A percentile compares a stretch with the other conserved stretches of the same genome.
phyloP scores from a whole-genome alignment of 2,797 vertebrate genomes.

The Micrastur ruficollis region DNA sequence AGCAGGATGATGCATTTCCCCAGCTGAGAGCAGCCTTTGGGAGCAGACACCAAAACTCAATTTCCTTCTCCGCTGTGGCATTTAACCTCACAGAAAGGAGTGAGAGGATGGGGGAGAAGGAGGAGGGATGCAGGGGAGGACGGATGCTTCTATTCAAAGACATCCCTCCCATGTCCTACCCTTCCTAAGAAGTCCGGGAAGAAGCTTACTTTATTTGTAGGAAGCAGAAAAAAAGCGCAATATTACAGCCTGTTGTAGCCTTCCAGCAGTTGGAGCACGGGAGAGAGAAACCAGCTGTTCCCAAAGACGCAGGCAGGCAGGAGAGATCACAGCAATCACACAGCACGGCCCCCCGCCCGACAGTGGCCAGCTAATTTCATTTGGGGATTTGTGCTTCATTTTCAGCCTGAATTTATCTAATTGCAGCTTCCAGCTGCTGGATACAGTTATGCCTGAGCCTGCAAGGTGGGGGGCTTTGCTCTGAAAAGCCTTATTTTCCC shows the following conservation, averaged over 20 bases:
- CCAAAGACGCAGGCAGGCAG: neutral
- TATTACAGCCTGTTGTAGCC: neutral
- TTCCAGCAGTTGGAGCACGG: neutral
- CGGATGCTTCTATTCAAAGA: neutral
- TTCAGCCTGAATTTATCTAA: neutral
- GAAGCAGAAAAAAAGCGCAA: neutral
- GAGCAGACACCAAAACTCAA: constrained; percentile 21
- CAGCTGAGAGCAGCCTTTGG: neutral
- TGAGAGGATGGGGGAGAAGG: neutral
- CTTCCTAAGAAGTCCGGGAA: neutral
- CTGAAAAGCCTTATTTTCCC: neutral
- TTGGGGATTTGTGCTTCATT: neutral
- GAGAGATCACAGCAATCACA: neutral
- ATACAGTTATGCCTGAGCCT: neutral
- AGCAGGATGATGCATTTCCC: neutral
- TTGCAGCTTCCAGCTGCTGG: neutral
- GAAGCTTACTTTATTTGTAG: neutral
- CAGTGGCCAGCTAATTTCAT: neutral
- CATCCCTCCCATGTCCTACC: rapidly evolving
- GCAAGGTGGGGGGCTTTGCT: neutral
- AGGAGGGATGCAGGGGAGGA: neutral
- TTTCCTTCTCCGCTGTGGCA: neutral
- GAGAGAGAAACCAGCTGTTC: neutral
- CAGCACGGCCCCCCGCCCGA: rapidly evolving
- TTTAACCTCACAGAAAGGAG: neutral